Conservation (phyloP, 2,797 vertebrate genomes). For the Valencia hispanica region DNA sequence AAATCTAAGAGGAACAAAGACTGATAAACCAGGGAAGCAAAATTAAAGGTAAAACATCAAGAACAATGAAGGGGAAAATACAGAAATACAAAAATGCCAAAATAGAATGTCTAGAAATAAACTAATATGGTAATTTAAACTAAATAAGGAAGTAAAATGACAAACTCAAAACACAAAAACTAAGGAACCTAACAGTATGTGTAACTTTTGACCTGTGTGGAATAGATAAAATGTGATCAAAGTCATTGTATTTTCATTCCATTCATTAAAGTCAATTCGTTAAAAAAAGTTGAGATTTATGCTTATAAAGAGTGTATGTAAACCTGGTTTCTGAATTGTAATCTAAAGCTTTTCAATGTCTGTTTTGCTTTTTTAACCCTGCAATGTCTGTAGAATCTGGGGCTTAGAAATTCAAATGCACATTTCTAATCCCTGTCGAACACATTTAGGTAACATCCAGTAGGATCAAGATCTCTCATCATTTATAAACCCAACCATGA, state of each 20-base stretch:
- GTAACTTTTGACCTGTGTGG: neutral
- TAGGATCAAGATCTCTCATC: neutral
- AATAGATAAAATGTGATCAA: neutral
- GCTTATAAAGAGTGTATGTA: neutral
- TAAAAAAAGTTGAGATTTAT: neutral
- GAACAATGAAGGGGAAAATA: too few species aligned
- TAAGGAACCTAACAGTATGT: too few species aligned
- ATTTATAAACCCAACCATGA: neutral
- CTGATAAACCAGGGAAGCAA: too few species aligned
- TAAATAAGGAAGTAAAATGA: too few species aligned
- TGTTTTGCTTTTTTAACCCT: neutral
- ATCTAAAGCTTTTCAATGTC: neutral
- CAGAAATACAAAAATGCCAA: too few species aligned
- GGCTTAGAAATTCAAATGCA: neutral
- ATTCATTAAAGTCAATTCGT: neutral
- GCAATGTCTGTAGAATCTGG: neutral
- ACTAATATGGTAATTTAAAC: too few species aligned
- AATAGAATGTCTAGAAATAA: too few species aligned
- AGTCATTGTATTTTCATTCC: neutral
- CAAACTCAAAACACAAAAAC: too few species aligned
- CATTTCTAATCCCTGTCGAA: neutral
- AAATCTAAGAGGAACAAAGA: too few species aligned
- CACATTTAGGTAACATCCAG: neutral
- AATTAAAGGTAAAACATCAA: too few species aligned
- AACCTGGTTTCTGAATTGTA: neutral